A percentile compares a stretch with the other conserved stretches of the same genome.
Conservation (phyloP, 2,888 invertebrate species). For the Tanypteryx hageni region DNA sequence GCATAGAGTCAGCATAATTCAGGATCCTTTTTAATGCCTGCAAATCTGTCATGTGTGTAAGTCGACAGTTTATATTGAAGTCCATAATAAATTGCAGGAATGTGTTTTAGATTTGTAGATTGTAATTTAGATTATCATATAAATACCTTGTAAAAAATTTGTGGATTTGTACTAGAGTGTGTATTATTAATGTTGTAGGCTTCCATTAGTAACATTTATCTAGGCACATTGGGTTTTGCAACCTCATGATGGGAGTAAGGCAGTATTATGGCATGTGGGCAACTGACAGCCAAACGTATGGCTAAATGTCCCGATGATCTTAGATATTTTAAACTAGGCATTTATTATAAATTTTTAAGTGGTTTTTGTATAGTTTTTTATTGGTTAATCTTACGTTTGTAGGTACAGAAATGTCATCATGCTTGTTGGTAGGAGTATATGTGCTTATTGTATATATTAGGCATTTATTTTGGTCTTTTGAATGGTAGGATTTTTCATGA, state of each 20-base stretch:
- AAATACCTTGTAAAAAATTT: conserved; percentile 25
- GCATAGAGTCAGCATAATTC: conserved; percentile 39
- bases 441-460: conserved; percentile 41
- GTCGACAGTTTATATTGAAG: conserved; percentile 21
- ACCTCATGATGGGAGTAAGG: neutral
- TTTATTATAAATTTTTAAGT: conserved; percentile 27
- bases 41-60: conserved; percentile 52
- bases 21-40: conserved; percentile 40
- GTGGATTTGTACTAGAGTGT: conserved; percentile 37
- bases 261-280: conserved; percentile 32
- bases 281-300: neutral
- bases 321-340: neutral
- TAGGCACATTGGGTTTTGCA: conserved; percentile 33
- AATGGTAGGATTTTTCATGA: conserved; percentile 55
- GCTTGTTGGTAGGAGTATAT: conserved; percentile 48
- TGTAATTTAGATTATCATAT: conserved; percentile 20
- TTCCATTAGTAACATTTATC: conserved; percentile 6
- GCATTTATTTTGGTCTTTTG: conserved; percentile 42
- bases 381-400: conserved; percentile 27
- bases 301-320: neutral
- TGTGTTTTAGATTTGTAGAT: conserved; percentile 45
- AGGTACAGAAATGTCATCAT: conserved; percentile 46
- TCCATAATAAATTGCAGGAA: conserved; percentile 20
- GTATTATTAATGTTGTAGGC: conserved; percentile 34
- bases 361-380: conserved; percentile 9